Percentiles rank a stretch among this genome's conserved stretches.
phyloP scores from a whole-genome alignment of 1,140 invertebrate genomes.

The Halesus radiatus region DNA sequence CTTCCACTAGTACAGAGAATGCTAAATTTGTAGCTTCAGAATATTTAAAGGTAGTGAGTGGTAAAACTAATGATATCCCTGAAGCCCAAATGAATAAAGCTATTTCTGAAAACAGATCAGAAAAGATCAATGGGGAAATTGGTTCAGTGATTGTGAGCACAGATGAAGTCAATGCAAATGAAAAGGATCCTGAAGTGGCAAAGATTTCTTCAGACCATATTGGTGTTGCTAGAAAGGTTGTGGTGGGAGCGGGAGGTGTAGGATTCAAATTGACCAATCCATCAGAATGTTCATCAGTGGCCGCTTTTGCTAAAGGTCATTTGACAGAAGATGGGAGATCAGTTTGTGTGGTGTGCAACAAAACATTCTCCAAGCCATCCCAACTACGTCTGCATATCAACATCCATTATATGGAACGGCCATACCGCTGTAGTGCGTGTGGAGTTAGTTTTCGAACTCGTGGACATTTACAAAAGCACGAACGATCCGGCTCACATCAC shows the following conservation, averaged over 20 bases:
- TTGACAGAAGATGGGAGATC: slow-evolving; percentile 84
- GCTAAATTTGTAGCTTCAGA: slow-evolving; percentile 75
- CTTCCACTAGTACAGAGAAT: slow-evolving; percentile 64
- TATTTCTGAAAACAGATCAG: slow-evolving; percentile 28
- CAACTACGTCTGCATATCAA: slow-evolving; percentile 94
- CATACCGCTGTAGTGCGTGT: slow-evolving; percentile 92
- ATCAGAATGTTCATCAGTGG: slow-evolving; percentile 63
- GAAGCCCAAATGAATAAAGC: slow-evolving; percentile 36
- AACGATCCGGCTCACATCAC: slow-evolving; percentile 89
- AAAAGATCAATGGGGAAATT: slow-evolving; percentile 33
- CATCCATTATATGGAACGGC: slow-evolving; percentile 95
- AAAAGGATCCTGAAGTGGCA: slow-evolving; percentile 49
- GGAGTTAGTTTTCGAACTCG: slow-evolving; percentile 92
- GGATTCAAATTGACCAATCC: slow-evolving; percentile 66
- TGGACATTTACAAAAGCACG: slow-evolving; percentile 93
- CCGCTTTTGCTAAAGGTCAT: slow-evolving; percentile 66
- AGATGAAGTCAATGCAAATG: slow-evolving; percentile 42
- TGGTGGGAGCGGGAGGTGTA: slow-evolving; percentile 68
- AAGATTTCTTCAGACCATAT: slow-evolving; percentile 55
- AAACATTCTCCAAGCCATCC: slow-evolving; percentile 90
- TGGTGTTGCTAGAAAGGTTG: slow-evolving; percentile 67
- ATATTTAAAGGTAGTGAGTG: slow-evolving; percentile 73
- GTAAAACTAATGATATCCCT: slow-evolving; percentile 66
- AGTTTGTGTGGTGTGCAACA: slow-evolving; percentile 90
- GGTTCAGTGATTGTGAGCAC: slow-evolving; percentile 8